Evolutionary conservation across 53 echinoderm and acorn worm species (phyloP).

Genomic region (Apostichopus leukothele): DNA sequence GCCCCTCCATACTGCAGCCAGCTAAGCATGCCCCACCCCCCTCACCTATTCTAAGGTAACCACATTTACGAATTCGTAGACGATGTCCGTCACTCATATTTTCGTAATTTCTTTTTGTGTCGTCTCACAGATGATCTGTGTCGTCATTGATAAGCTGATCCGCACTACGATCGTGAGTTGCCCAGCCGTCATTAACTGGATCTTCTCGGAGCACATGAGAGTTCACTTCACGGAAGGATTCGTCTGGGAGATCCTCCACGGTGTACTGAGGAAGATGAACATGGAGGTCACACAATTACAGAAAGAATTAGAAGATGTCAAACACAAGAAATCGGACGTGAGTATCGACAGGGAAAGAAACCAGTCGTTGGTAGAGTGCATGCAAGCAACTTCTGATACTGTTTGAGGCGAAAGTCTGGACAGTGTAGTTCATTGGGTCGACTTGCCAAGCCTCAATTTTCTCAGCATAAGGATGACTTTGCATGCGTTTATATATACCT

Average conservation of each 20-base stretch:
- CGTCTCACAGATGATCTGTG: conserved; percentile 74
- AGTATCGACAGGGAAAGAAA: background rate
- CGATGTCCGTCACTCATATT: background rate
- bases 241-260: conserved; percentile 93
- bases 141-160: conserved; percentile 92
- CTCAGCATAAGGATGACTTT: no score
- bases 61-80: no score
- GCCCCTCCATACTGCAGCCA: no score
- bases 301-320: conserved; percentile 67
- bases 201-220: conserved; percentile 90
- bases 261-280: conserved; percentile 91
- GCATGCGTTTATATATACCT: no score
- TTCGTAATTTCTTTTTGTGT: background rate
- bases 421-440: no score
- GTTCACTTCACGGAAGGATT: conserved; percentile 79
- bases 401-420: background rate
- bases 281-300: conserved; percentile 74
- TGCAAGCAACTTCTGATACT: background rate
- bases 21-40: no score
- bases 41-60: no score
- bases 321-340: conserved; percentile 52
- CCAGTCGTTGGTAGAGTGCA: background rate
- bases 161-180: conserved; percentile 92
- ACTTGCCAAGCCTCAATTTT: no score
- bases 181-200: conserved; percentile 93